Base-by-base conservation (phyloP, 2,888 invertebrate species). In the Nemapogon koenigi region DNA sequence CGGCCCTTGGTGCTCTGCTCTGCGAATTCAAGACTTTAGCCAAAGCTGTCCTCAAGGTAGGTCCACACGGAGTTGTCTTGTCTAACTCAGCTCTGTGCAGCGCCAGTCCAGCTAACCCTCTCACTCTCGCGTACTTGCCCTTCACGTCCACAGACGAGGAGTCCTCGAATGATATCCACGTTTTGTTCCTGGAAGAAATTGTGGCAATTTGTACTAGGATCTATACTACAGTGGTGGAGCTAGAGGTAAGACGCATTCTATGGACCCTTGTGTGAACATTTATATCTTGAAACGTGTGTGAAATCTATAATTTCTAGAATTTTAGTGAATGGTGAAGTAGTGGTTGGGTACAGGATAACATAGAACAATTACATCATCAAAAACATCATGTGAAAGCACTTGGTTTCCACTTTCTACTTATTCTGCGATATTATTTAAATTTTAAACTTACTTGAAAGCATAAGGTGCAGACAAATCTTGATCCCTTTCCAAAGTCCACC, bases 131-230 rank as follows among this genome's bases (percentile, higher is more conserved):
- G 60, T 90, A 90, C 60, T 89, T 90, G 8, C 87, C 87, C 72
- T 90, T 90, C 46, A 90, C 89, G 51, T 87, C 85, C 13, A 87
- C 81, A 32, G 88, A 88, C 13, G 84, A 85, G 1, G 83, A 66
- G 55, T 90, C 90, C 52, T 90, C 90, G 54, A 89, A 90, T 3
- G 89, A 85, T 36, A 90, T 82, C 90, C 90, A 90, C 11, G 84
- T 82, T 35, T 79, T 79, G 53, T 85, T 81, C 54, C 85, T 86
- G 52, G 6, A 59, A 54, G 3, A 35, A 25, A 30, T 7, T 22
- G 22, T 10, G 10, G 22, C 6, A 22, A 7, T 22, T 22, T 22
- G 6, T 22, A 22, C 22, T 6, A 22, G 6, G 6, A 22, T 22
- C 22, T 22, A 22, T 22, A 6, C 22, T 7, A 22, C 22, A 10